Evolutionary conservation across 2,888 invertebrate species (phyloP).

Genomic region (Drosophila birchii): DNA sequence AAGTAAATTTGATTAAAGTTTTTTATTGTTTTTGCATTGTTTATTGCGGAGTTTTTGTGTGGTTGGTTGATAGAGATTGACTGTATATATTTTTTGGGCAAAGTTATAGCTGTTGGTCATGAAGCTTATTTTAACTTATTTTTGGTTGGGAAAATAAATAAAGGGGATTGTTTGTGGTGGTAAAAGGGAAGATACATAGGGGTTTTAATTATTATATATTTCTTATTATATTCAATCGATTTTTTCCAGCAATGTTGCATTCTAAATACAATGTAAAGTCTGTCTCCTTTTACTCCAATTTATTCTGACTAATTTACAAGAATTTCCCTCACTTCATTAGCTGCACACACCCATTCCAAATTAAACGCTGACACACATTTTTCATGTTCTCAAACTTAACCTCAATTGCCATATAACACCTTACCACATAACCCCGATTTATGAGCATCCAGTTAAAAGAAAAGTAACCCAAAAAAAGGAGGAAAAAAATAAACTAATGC

Average conservation of each 20-base stretch:
- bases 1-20: conserved; percentile 31
- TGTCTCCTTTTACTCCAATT: background rate
- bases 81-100: background rate
- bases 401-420: conserved; percentile 31
- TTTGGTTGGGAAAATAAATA: background rate
- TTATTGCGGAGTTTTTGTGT: background rate
- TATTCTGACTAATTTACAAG: background rate
- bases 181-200: background rate
- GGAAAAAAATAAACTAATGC: conserved; percentile 9
- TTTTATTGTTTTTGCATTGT: conserved; percentile 2
- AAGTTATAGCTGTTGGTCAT: conserved; percentile 1
- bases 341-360: conserved; percentile 1
- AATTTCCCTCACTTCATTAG: conserved; percentile 16
- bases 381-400: conserved; percentile 34
- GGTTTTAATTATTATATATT: background rate
- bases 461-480: background rate
- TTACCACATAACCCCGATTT: conserved; percentile 22
- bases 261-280: background rate
- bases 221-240: background rate
- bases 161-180: background rate
- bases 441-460: conserved; percentile 1
- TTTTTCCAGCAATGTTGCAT: background rate
- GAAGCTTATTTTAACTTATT: background rate
- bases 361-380: conserved; percentile 37
- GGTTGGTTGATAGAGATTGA: background rate